A percentile compares a stretch with the other conserved stretches of the same genome.
These are phyloP conservation scores for Volucella inflata DNA, from an alignment of 2,888 invertebrate species.

Conservation along the genomic window DNA sequence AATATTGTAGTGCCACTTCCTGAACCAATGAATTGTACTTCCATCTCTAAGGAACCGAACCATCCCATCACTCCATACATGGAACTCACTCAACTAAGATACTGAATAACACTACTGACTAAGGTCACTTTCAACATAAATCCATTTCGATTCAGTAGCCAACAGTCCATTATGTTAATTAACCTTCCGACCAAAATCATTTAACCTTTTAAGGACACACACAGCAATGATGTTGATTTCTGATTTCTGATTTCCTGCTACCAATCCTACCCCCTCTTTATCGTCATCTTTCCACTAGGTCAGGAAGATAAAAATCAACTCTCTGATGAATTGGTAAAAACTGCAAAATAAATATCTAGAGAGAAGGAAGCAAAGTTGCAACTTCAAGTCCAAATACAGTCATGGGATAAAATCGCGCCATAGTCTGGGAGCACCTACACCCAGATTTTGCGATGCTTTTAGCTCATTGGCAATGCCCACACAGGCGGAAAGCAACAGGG, in stretches of 20 bases:
- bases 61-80: conserved; percentile 7
- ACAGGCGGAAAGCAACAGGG: conserved; percentile 69
- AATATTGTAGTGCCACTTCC: neutral
- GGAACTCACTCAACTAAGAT: neutral
- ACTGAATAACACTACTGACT: conserved; percentile 34
- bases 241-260: conserved; percentile 2
- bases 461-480: conserved; percentile 65
- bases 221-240: conserved; percentile 20
- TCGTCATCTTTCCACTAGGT: conserved; percentile 46
- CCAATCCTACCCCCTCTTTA: conserved; percentile 3
- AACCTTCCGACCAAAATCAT: conserved; percentile 61
- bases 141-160: conserved; percentile 52
- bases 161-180: conserved; percentile 71
- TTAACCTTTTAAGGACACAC: conserved; percentile 69
- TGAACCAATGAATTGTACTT: too few species aligned
- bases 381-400: conserved; percentile 48
- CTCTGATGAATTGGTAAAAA: conserved; percentile 51
- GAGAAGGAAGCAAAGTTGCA: neutral
- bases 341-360: conserved; percentile 49
- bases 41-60: neutral
- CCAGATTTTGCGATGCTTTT: conserved; percentile 19
- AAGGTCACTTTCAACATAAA: conserved; percentile 65
- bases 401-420: conserved; percentile 27
- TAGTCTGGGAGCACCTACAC: conserved; percentile 30
- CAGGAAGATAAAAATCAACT: conserved; percentile 57